These are phyloP conservation scores for Hystrix brachyura DNA, from an alignment of 2,113 vertebrate species.

Conservation along the genomic window DNA sequence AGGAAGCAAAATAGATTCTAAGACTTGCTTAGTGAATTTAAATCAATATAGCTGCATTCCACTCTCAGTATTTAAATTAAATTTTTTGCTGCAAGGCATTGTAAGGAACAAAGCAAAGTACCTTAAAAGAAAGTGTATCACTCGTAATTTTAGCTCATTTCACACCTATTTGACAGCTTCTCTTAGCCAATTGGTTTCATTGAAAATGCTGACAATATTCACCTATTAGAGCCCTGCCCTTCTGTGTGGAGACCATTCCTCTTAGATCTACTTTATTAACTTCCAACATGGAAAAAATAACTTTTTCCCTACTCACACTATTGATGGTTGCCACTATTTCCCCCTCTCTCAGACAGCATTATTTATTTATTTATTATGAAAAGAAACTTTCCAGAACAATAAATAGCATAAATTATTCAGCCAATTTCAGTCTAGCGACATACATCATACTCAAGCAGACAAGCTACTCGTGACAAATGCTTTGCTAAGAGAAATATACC, in stretches of 20 bases:
- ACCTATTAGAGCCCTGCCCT: constrained; percentile 82
- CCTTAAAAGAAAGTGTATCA: constrained; percentile 89
- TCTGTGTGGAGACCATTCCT: constrained; percentile 66
- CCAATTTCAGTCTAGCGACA: constrained; percentile 86
- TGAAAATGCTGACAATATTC: constrained; percentile 86
- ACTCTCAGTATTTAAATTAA: constrained; percentile 89
- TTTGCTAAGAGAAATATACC: constrained; percentile 86
- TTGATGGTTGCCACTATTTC: constrained; percentile 42
- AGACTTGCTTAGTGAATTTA: constrained; percentile 88
- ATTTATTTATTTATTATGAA: constrained; percentile 80
- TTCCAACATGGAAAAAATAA: constrained; percentile 79
- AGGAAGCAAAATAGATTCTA: constrained; percentile 86
- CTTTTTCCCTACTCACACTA: background rate
- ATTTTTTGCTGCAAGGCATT: constrained; percentile 86
- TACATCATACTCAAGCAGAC: constrained; percentile 87
- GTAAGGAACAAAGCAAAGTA: constrained; percentile 89
- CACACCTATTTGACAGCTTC: constrained; percentile 90
- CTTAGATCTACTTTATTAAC: constrained; percentile 83
- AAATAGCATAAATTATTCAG: constrained; percentile 89
- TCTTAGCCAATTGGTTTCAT: constrained; percentile 86
- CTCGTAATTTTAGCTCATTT: constrained; percentile 90
- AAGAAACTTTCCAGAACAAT: constrained; percentile 86
- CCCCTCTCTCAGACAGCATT: constrained; percentile 65
- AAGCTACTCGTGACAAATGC: constrained; percentile 87
- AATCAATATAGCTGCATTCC: constrained; percentile 88